Evolutionary conservation across 2,797 vertebrate genomes (phyloP).

Genomic region (Darevskia nairensis): DNA sequence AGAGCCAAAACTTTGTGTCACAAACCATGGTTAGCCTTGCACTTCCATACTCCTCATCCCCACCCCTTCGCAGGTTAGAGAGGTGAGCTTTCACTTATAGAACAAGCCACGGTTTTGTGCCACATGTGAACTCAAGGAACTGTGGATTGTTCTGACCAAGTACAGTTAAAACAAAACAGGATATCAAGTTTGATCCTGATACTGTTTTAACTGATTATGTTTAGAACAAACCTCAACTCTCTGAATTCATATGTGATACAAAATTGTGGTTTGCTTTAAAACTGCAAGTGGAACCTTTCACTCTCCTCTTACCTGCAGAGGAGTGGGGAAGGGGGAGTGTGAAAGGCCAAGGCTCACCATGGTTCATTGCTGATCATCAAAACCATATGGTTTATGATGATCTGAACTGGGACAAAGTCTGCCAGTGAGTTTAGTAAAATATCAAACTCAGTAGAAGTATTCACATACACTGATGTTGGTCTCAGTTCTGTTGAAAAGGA

Average conservation of each 20-base stretch:
- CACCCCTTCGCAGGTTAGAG: too few relatives aligned
- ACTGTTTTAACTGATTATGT: background rate
- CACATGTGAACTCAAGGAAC: background rate
- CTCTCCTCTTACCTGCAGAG: background rate
- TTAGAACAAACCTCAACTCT: background rate
- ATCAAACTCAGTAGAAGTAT: background rate
- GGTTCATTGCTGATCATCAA: background rate
- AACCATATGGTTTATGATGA: background rate
- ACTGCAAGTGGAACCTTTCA: background rate
- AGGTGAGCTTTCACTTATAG: too few relatives aligned
- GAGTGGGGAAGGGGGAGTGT: background rate
- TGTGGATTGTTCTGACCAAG: background rate
- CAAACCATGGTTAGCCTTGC: too few relatives aligned
- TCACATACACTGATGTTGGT: background rate
- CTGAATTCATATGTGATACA: background rate
- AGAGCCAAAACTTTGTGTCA: background rate
- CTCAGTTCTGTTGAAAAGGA: background rate
- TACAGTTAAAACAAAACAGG: background rate
- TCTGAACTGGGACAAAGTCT: background rate
- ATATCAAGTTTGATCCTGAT: background rate
- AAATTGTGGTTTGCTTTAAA: background rate
- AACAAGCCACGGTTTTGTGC: background rate
- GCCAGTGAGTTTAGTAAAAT: background rate
- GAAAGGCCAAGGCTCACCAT: background rate
- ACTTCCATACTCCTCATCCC: too few relatives aligned